A percentile compares a stretch with the other conserved stretches of the same genome.
Conservation (phyloP, 2,888 invertebrate genomes). For the Hypolimnas misippus region DNA sequence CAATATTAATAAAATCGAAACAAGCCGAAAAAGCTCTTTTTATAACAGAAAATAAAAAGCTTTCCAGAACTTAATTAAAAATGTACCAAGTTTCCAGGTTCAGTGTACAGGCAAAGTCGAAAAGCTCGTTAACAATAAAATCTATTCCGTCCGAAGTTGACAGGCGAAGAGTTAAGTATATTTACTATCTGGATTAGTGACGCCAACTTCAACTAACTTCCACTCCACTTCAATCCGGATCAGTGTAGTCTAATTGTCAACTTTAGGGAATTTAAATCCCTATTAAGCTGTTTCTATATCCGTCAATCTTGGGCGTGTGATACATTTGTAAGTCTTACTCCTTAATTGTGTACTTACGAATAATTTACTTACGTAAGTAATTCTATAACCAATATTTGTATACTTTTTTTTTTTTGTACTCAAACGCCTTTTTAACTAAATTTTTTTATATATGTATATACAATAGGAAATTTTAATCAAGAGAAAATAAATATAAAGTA, state of each 20-base stretch:
- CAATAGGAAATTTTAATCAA: too few species aligned
- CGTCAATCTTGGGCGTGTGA: background rate
- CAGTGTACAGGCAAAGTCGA: background rate
- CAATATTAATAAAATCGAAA: too few species aligned
- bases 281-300: slow-evolving; percentile 14
- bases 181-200: slow-evolving; percentile 33
- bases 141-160: background rate
- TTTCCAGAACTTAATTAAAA: background rate
- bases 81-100: too few species aligned
- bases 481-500: too few species aligned
- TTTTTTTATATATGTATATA: too few species aligned
- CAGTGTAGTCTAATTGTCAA: slow-evolving; percentile 21
- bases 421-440: too few species aligned
- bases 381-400: too few species aligned
- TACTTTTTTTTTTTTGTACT: too few species aligned
- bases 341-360: background rate
- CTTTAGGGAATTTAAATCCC: slow-evolving; percentile 24
- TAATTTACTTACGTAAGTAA: too few species aligned
- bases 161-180: slow-evolving; percentile 21
- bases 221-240: slow-evolving; percentile 26
- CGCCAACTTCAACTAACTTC: slow-evolving; percentile 31
- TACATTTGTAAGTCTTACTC: too few species aligned
- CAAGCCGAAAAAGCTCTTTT: too few species aligned
- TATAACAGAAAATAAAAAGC: too few species aligned
- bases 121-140: background rate